A percentile compares a stretch with the other conserved stretches of the same genome.
Evolutionary conservation across 1,140 invertebrate species (phyloP).

Genomic region (Dryas iulia): DNA sequence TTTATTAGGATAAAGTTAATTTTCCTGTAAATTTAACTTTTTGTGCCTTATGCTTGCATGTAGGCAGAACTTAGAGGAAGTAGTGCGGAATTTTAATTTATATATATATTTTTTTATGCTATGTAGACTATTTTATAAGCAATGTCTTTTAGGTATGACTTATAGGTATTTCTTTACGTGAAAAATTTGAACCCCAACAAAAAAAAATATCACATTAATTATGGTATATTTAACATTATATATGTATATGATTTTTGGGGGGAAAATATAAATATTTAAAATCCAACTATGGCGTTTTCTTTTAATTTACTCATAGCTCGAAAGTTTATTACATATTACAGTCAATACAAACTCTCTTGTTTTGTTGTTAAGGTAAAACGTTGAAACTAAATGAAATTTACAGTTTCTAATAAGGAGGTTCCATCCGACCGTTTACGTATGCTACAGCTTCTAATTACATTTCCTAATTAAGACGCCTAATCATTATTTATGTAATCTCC

Average conservation of each 20-base stretch:
- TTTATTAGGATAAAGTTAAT: background rate
- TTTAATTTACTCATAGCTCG: background rate
- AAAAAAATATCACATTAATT: too few species aligned
- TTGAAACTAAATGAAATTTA: conserved; percentile 24
- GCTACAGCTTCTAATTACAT: conserved; percentile 15
- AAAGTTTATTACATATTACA: background rate
- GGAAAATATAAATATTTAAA: too few species aligned
- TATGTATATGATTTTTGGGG: too few species aligned
- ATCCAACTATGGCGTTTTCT: background rate
- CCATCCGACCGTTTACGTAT: conserved; percentile 15
- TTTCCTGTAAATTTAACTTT: background rate
- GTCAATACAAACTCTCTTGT: background rate
- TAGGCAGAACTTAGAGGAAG: background rate
- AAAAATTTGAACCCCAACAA: too few species aligned
- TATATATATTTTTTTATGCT: too few species aligned
- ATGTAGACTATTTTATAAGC: too few species aligned
- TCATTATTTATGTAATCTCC: conserved; percentile 23
- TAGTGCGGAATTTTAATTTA: background rate
- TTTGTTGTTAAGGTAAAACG: background rate
- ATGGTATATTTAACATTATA: too few species aligned
- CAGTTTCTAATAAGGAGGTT: conserved; percentile 27
- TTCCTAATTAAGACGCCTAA: conserved; percentile 20
- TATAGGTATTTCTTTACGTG: too few species aligned
- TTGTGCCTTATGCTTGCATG: background rate
- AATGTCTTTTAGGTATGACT: too few species aligned